These are phyloP conservation scores for Stenurella melanura DNA, from an alignment of 2,888 invertebrate genomes.

Conservation along the genomic window DNA sequence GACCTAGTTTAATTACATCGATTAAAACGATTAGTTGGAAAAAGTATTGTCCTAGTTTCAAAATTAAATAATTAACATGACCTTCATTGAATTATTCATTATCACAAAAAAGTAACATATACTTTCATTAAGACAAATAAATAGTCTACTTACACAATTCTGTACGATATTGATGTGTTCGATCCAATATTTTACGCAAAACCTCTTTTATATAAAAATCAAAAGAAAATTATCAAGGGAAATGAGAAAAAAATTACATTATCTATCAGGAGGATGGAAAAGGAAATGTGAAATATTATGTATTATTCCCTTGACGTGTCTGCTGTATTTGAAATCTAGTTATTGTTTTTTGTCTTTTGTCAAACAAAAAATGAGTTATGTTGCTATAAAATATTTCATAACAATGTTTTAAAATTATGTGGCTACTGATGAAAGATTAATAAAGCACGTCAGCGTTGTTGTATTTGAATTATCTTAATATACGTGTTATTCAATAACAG, in stretches of 20 bases:
- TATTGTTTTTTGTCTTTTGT: conserved; percentile 32
- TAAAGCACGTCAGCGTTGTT: no score
- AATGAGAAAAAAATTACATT: conserved; percentile 41
- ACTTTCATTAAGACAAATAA: not conserved
- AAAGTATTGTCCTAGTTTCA: not conserved
- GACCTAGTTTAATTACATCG: not conserved
- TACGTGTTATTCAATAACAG: no score
- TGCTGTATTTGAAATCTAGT: conserved; percentile 22
- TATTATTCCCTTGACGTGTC: conserved; percentile 33
- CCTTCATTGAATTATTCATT: not conserved
- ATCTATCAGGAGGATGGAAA: conserved; percentile 35
- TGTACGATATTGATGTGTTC: not conserved
- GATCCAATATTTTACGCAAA: not conserved
- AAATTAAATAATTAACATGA: not conserved
- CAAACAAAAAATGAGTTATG: not conserved
- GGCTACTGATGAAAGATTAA: no score
- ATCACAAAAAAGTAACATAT: not conserved
- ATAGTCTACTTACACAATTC: not conserved
- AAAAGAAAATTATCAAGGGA: conserved; percentile 42
- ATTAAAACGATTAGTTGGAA: not conserved
- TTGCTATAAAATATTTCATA: not conserved
- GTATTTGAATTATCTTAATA: no score
- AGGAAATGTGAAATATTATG: conserved; percentile 37
- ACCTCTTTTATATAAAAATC: conserved; percentile 24
- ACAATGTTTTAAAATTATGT: not conserved